Base-by-base conservation (phyloP, 2,888 invertebrate species). In the Rhimphoctona megacephalus region DNA sequence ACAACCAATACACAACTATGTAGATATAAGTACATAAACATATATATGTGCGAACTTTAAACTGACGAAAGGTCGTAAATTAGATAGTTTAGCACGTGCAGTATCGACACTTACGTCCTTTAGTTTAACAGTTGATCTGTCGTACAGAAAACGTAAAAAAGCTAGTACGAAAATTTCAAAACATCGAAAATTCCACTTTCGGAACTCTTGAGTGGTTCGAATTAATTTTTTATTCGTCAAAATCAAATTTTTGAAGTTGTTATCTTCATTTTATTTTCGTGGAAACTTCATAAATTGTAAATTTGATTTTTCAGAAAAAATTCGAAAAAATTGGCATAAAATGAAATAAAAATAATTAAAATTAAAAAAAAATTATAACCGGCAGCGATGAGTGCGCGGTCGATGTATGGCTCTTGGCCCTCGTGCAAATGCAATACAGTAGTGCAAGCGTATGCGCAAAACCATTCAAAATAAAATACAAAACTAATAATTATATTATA, bases 51-150 rank as follows among this genome's bases (percentile, higher is more conserved):
- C 19, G 9, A 25, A 57, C 36, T 25, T 25, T 22, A n/a, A 36
- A 52, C 8, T 36, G 69, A 46, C 22, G n/a, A 14, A 73, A 73
- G 54, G 72, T 11, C 54, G 72, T 33, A 73, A 73, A 14, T 52
- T 33, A 5, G 19, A 52, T 7, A 6, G 11, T 36, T 54, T 11
- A 36, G 11, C 0, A 73, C 72, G 36, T 52, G 2, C 33, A 36
- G 11, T 54, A 33, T 14, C 36, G 36, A 36, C n/a, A 52, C 30
- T 73, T 73, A 73, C 54, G 72, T 73, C 33, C 54, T 36, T 73
- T 11, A 36, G 36, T 11, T 14, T 3, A 22, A 73, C 14, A 6
- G 54, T 14, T 33, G 49, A 9, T 30, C 19, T 4, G 9, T 43
- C 22, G 43, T 22, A 30, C 6, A 1, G 14, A 9, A 25, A 25